Evolutionary conservation across 2,113 vertebrate genomes (phyloP).

Genomic region (Falco punctatus): DNA sequence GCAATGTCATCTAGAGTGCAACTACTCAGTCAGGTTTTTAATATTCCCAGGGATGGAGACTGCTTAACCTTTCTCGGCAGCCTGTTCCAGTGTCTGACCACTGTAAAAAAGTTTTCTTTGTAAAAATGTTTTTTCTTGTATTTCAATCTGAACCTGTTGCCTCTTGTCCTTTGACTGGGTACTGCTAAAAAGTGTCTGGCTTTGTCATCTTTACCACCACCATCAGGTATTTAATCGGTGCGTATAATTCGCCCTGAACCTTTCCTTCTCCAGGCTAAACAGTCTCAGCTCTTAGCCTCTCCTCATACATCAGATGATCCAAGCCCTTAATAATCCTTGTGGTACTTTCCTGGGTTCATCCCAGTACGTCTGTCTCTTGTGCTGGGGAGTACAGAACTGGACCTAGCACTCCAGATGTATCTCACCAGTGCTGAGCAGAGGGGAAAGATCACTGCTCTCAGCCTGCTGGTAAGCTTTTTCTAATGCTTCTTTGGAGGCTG

Average conservation of each 20-base stretch:
- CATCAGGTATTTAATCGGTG: not conserved
- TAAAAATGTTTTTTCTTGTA: not conserved
- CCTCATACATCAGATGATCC: not conserved
- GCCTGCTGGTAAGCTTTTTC: not conserved
- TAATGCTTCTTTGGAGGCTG: not conserved
- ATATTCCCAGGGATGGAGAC: not conserved
- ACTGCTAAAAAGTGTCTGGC: not conserved
- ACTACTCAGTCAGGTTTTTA: not conserved
- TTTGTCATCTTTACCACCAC: not conserved
- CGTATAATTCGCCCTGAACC: not conserved
- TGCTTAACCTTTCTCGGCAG: not conserved
- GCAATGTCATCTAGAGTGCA: not conserved
- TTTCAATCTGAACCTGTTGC: not conserved
- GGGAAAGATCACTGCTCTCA: not conserved
- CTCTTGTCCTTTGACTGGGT: not conserved
- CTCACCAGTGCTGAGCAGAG: not conserved
- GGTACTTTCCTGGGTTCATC: not conserved
- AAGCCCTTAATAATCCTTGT: not conserved
- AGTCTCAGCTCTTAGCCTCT: not conserved
- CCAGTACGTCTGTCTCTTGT: not conserved
- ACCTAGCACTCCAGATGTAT: too few relatives aligned
- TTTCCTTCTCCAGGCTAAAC: not conserved
- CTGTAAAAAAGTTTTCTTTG: accelerated
- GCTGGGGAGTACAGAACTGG: not conserved
- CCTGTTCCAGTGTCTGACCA: not conserved